Evolutionary conservation across 2,797 vertebrate genomes (phyloP).

Genomic region (Monodelphis domestica): DNA sequence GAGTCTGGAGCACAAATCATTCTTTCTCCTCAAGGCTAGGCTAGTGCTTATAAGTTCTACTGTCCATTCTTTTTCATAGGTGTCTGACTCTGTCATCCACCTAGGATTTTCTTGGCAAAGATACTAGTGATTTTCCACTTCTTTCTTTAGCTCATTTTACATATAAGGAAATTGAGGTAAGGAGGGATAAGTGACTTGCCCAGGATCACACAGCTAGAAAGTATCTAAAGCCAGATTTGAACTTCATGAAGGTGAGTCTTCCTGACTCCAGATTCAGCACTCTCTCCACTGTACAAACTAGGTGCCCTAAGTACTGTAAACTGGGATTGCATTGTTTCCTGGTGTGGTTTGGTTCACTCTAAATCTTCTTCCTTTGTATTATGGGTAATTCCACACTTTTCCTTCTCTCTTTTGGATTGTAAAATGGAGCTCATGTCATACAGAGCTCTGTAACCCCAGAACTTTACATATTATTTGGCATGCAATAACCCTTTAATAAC

Average conservation of each 20-base stretch:
- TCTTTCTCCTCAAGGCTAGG: too few relatives aligned
- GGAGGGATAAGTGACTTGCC: background rate
- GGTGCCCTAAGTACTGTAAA: background rate
- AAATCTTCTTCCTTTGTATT: too few relatives aligned
- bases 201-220: background rate
- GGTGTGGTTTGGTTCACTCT: background rate
- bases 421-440: too few relatives aligned
- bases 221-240: background rate
- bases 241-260: background rate
- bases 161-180: background rate
- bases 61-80: too few relatives aligned
- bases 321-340: background rate
- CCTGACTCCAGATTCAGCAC: background rate
- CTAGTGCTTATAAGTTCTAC: too few relatives aligned
- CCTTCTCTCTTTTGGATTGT: too few relatives aligned
- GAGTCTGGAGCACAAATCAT: too few relatives aligned
- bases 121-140: background rate
- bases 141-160: too few relatives aligned
- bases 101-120: background rate
- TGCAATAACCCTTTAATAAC: background rate
- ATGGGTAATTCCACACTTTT: too few relatives aligned
- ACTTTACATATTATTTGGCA: background rate
- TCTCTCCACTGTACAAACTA: background rate
- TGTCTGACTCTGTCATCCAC: background rate
- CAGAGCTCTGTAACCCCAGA: background rate